Base-by-base conservation (phyloP, 2,888 invertebrate species). In the Druceiella hillmani region DNA sequence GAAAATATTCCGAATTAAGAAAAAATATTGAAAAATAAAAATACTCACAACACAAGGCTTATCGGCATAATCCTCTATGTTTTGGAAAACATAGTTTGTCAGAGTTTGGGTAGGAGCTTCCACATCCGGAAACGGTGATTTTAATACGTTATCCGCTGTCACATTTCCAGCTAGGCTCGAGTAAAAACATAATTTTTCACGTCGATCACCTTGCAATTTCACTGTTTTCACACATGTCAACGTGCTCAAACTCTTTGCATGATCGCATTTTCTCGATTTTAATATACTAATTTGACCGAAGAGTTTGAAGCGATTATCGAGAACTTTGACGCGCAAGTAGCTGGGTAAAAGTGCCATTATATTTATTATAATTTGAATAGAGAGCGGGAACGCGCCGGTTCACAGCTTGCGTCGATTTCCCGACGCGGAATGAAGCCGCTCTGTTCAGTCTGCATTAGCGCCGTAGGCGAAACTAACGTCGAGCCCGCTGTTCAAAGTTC, bases 1-100 rank as follows among this genome's bases (percentile, higher is more conserved):
- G 6, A 20, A 6, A 20, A 6, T 6, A 20, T n/a, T 7, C 22
- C n/a, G 22, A n/a, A 20, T 6, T 6, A 7, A 20, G 22, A n/a
- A 13, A 13, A 25, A 35, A 13, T 2, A 4, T 35, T 30, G 10
- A 9, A 17, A 20, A 20, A n/a, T 6, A 9, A n/a, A 22, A 12
- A 31, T 45, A 75, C 79, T 78, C 64, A 83, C 83, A 64, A 80
- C 66, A 40, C 77, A 76, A 15, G 80, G 76, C 45, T 71, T 63
- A 48, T 79, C 74, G 6, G 71, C 60, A 73, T 76, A 78, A 41
- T 72, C 54, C 29, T 75, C 73, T 16, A 67, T 49, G 48, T 76
- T 68, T 44, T 67, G 63, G 63, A 77, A 82, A 38, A 82, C 59
- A 57, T 68, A 69, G 22, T 83, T 75, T 15, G 77, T 73, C 38